Evolutionary conservation across 2,113 vertebrate species (phyloP).

Genomic region (Herpailurus yagouaroundi): DNA sequence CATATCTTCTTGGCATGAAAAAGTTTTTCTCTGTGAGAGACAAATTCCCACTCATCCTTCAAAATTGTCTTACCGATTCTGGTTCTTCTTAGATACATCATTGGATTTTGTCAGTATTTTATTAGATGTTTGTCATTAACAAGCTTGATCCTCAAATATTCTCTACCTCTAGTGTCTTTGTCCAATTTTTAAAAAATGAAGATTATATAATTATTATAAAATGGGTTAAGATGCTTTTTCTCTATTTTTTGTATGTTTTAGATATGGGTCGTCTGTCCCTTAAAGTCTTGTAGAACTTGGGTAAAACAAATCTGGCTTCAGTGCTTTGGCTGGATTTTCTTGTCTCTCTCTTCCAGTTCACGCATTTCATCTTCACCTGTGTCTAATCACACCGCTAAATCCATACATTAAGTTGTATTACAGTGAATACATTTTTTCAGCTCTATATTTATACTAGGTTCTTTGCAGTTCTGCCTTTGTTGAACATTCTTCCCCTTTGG

Average conservation of each 20-base stretch:
- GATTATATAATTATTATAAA: not conserved
- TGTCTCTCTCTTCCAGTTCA: not conserved
- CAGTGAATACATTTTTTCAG: not conserved
- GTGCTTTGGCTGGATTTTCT: not conserved
- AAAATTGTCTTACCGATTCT: not conserved
- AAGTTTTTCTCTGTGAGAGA: not conserved
- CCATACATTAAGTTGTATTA: not conserved
- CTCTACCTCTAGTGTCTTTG: not conserved
- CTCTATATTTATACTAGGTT: not conserved
- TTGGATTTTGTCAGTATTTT: slow-evolving; percentile 19
- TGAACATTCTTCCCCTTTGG: not conserved
- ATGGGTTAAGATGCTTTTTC: not conserved
- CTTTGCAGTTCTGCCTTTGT: not conserved
- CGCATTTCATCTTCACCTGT: not conserved
- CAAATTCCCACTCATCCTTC: not conserved
- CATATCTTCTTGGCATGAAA: not conserved
- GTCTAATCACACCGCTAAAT: not conserved
- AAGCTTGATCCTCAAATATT: not conserved
- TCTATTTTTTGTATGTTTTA: not conserved
- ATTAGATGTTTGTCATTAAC: not conserved
- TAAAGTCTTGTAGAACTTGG: not conserved
- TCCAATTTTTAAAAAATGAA: not conserved
- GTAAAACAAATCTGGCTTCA: not conserved
- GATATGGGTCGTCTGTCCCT: not conserved
- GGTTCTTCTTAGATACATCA: not conserved